These are phyloP conservation scores for Lycocorax pyrrhopterus DNA, from an alignment of 2,113 vertebrate genomes.

Conservation along the genomic window DNA sequence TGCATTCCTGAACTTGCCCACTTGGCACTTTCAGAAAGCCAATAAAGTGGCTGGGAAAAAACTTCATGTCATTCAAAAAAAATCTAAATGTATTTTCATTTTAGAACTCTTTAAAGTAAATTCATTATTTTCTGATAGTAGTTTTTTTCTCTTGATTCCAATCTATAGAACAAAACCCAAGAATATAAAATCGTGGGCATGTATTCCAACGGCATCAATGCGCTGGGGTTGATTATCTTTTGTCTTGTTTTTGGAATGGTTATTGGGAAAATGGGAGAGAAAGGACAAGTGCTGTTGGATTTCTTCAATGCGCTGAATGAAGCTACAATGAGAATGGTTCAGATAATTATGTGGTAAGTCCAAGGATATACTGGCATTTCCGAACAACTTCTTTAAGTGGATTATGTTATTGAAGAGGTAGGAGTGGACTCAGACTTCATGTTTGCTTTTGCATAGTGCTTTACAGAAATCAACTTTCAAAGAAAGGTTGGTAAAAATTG, in stretches of 20 bases:
- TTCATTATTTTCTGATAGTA: not conserved
- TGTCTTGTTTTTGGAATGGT: conserved; percentile 93
- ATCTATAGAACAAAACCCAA: conserved; percentile 85
- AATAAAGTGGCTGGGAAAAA: not conserved
- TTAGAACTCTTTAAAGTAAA: not conserved
- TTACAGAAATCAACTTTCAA: not conserved
- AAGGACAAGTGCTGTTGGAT: conserved; percentile 89
- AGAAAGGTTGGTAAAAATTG: not conserved
- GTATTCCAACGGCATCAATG: conserved; percentile 91
- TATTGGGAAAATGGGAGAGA: conserved; percentile 96
- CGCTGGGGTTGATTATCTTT: conserved; percentile 93
- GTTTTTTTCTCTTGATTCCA: conserved; percentile 39
- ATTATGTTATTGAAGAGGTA: not conserved
- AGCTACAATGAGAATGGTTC: conserved; percentile 94
- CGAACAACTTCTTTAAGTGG: not conserved
- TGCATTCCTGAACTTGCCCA: not conserved
- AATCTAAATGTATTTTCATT: not conserved
- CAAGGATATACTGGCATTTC: not conserved
- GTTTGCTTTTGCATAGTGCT: not conserved
- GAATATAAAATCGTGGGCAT: conserved; percentile 85
- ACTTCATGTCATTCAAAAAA: not conserved
- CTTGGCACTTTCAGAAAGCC: not conserved
- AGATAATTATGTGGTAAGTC: conserved; percentile 97
- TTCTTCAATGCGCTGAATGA: conserved; percentile 97
- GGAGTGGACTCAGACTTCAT: not conserved